These are phyloP conservation scores for Myopa testacea DNA, from an alignment of 2,888 invertebrate genomes.

Conservation along the genomic window DNA sequence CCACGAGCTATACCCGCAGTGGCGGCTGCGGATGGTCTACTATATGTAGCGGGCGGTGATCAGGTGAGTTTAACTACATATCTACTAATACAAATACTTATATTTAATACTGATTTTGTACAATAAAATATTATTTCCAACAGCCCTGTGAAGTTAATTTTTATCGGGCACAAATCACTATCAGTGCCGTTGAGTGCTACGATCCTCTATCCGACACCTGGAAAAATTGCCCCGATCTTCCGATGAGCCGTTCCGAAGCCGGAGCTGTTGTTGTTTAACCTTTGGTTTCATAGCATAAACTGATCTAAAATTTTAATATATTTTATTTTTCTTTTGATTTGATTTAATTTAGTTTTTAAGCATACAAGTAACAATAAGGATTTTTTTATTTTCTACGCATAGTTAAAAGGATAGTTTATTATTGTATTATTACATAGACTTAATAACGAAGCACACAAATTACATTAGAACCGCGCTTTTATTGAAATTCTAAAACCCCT, in stretches of 20 bases:
- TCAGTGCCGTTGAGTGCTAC: constrained; percentile 86
- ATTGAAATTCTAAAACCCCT: no score
- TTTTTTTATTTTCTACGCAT: neutral
- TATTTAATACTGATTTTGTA: constrained; percentile 8
- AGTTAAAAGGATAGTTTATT: neutral
- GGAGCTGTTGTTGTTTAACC: constrained; percentile 84
- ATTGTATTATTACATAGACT: no score
- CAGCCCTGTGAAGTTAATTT: constrained; percentile 81
- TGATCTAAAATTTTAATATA: neutral
- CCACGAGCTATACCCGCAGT: constrained; percentile 87
- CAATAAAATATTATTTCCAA: constrained; percentile 10
- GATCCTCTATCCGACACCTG: constrained; percentile 83
- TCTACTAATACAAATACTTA: neutral
- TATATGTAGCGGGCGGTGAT: constrained; percentile 89
- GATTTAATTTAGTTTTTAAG: constrained; percentile 6
- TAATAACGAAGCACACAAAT: no score
- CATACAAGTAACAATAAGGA: neutral
- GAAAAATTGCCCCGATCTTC: constrained; percentile 82
- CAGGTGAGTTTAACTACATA: constrained; percentile 67
- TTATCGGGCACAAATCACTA: constrained; percentile 86
- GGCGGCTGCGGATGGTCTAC: constrained; percentile 82
- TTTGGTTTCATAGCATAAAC: constrained; percentile 28
- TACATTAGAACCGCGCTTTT: no score
- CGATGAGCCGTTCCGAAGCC: constrained; percentile 87
- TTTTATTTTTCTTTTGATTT: constrained; percentile 1